These are phyloP conservation scores for Menidia menidia DNA, from an alignment of 2,797 vertebrate genomes.

Conservation along the genomic window DNA sequence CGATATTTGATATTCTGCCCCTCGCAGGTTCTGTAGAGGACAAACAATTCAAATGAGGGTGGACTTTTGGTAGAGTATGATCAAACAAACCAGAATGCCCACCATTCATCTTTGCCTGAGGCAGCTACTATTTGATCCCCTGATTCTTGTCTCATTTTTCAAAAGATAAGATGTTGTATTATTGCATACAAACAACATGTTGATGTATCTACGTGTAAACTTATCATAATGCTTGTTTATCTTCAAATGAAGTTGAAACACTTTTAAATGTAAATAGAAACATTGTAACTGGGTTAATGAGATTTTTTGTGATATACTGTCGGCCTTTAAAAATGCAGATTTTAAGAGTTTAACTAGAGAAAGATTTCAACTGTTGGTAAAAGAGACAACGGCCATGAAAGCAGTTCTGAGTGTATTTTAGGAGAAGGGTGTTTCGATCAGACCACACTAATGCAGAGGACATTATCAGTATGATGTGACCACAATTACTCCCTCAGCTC, in stretches of 20 bases:
- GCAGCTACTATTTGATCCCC: constrained; percentile 34
- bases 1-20: constrained; percentile 97
- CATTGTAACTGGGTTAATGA: too few relatives aligned
- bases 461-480: not conserved
- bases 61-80: constrained; percentile 43
- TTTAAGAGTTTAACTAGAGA: too few relatives aligned
- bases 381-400: too few relatives aligned
- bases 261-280: not conserved
- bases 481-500: too few relatives aligned
- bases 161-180: constrained; percentile 5
- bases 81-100: constrained; percentile 60
- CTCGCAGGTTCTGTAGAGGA: constrained; percentile 89
- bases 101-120: constrained; percentile 34
- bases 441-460: not conserved
- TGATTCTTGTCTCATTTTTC: constrained; percentile 23
- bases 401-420: too few relatives aligned
- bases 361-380: too few relatives aligned
- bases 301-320: too few relatives aligned
- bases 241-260: not conserved
- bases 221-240: not conserved
- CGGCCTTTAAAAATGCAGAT: too few relatives aligned
- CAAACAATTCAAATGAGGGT: constrained; percentile 38
- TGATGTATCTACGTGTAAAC: not conserved
- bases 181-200: not conserved
- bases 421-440: too few relatives aligned